phyloP scores from a whole-genome alignment of 2,113 vertebrate genomes.

The Daubentonia madagascariensis region DNA sequence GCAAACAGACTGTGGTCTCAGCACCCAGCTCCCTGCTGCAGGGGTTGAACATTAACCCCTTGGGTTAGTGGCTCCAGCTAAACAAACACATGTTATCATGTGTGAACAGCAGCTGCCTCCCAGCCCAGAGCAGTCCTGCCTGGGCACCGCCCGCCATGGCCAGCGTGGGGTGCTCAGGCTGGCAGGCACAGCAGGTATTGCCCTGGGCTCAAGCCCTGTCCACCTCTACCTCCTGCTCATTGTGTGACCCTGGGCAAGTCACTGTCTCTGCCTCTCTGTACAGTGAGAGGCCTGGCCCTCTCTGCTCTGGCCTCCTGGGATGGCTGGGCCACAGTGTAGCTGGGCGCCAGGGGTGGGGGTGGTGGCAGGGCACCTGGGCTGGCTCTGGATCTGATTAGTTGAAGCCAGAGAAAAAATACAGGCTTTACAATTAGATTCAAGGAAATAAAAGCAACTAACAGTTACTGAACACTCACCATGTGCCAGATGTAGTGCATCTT shows the following conservation, averaged over 20 bases:
- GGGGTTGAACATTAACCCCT: conserved; percentile 42
- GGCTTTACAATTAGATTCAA: neutral
- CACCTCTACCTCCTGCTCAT: neutral
- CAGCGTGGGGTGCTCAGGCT: neutral
- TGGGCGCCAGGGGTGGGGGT: too few relatives aligned
- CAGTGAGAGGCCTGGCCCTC: too few relatives aligned
- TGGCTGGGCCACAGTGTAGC: too few relatives aligned
- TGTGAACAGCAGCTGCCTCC: neutral
- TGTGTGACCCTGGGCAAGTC: neutral
- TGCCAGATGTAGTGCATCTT: fast-evolving
- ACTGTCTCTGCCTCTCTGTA: neutral
- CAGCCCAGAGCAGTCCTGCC: neutral
- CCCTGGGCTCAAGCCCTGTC: neutral
- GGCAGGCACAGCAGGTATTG: neutral
- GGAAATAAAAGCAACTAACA: neutral
- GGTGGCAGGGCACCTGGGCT: neutral
- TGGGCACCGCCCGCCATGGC: neutral
- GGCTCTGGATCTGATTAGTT: neutral
- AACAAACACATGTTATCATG: conserved; percentile 18
- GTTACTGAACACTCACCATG: fast-evolving
- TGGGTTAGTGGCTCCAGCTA: neutral
- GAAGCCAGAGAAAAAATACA: neutral
- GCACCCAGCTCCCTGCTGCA: neutral
- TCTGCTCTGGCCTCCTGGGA: neutral
- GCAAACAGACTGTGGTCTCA: neutral